Evolutionary conservation across 2,888 invertebrate genomes (phyloP), one percentile per base, ranked within the genome.

Genomic region (Clostera curtula): DNA sequence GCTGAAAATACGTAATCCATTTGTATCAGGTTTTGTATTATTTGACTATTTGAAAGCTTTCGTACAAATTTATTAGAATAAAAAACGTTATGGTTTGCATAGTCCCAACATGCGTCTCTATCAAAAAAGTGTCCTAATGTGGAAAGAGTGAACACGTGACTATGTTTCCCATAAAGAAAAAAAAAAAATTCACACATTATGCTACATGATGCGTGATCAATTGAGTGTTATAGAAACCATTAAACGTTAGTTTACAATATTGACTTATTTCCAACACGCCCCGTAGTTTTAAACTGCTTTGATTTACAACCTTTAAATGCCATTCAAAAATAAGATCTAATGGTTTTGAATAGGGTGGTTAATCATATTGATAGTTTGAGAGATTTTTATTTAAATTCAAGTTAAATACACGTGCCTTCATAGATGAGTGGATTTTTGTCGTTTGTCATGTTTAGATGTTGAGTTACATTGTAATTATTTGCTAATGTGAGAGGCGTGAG

Each of bases 181-280:
- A 64, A 65, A 64, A 69, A 71, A 58, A 47, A 59, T 43, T 40
- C 46, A 51, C 53, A 43, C 49, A 53, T 52, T 53, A 49, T 61
- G 67, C 67, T 63, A 62, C 49, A 36, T 53, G 68, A 76, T 68
- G 71, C 76, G 64, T 65, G 61, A 67, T 74, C 73, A 80, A 82
- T 80, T 74, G 76, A 64, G 61, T 82, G 79, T 80, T 74, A 76
- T 68, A 56, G 49, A 76, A 76, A 73, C 76, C 76, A 79, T 77
- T 79, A 66, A 74, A 75, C 70, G 72, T 58, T 39, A 49, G 63
- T 67, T 67, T 68, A 71, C 56, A 61, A 34, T 34, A 52, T 60
- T 59, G 56, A 59, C 56, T 48, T 53, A 52, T 68, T 61, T 60
- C 34, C 48, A 63, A 56, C 62, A 75, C 75, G 72, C 77, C 79